Base-by-base conservation (phyloP, 1,140 invertebrate genomes). In the Drosophila pectinifera region DNA sequence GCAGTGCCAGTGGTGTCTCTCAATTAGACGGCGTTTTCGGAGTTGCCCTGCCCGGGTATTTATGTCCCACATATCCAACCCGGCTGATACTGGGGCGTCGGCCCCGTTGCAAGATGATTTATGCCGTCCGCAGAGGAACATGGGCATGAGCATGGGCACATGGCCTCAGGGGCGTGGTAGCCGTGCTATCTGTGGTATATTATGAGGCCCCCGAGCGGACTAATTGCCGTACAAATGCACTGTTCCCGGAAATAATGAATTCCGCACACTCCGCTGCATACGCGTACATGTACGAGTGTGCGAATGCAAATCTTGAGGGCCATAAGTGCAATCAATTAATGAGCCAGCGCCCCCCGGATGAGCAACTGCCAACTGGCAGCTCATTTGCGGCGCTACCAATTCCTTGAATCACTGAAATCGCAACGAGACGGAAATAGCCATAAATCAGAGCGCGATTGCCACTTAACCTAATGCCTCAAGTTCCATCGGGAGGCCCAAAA, bases 221-320 rank as follows among this genome's bases (percentile, higher is more conserved):
- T 91, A 91, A 91, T 91, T 91, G 81, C 88, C 75, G 75, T 89
- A 92, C 90, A 92, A 91, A 89, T 92, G 78, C 91, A 88, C 80
- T 82, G 84, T 92, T 91, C 88, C 88, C 84, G 88, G 90, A 92
- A 91, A 91, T 86, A 91, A 89, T 89, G 89, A 84, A 85, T 90
- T 90, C 84, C 68, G 58, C 56, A 59, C 79, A 57, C 49, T 53
- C 31, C 18, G 49, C 64, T 22, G 69, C 55, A 49, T 26, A 28
- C 53, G 45, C 55, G 43, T 72, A 49, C 38, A 46, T 39, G 55
- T 24, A 26, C 51, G 46, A 38, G 49, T 22, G 42, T 46, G 72
- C 73, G 58, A 64, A 73, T 88, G 77, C 70, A 79, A 83, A 89
- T 83, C 73, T 70, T 80, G 58, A 53, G 45, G 49, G 76, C 64